These are phyloP conservation scores for Syndactyla subalaris DNA, from an alignment of 2,797 vertebrate species.

Conservation along the genomic window DNA sequence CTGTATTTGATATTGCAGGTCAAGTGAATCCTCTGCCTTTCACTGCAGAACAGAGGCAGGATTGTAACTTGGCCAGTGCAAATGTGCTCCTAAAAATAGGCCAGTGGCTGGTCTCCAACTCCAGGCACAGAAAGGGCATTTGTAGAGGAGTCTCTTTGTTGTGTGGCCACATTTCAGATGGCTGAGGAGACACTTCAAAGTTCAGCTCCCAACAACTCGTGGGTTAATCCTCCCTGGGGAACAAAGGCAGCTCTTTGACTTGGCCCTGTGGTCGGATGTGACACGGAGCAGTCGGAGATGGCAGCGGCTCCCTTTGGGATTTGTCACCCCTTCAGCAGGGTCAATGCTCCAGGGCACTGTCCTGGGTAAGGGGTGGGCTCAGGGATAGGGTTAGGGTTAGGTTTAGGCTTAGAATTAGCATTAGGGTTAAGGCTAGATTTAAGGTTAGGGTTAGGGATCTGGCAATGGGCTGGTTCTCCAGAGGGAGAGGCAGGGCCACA, in stretches of 20 bases:
- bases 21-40: background rate
- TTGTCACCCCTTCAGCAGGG: background rate
- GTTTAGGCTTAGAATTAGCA: no score
- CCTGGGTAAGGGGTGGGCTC: background rate
- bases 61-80: background rate
- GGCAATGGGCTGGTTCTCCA: background rate
- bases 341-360: background rate
- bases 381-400: no score
- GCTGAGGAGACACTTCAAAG: background rate
- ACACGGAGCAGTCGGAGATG: background rate
- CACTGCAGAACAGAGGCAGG: conserved; percentile 29
- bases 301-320: background rate
- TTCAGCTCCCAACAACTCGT: background rate
- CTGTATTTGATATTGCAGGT: background rate
- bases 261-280: fast-evolving
- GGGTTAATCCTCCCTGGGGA: background rate
- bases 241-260: background rate
- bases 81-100: conserved; percentile 3
- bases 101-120: background rate
- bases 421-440: no score
- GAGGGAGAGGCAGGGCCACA: background rate
- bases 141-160: background rate
- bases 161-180: background rate
- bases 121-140: background rate
- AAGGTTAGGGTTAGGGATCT: background rate